phyloP scores from a whole-genome alignment of 2,797 vertebrate species.

The Heterohyrax brucei region DNA sequence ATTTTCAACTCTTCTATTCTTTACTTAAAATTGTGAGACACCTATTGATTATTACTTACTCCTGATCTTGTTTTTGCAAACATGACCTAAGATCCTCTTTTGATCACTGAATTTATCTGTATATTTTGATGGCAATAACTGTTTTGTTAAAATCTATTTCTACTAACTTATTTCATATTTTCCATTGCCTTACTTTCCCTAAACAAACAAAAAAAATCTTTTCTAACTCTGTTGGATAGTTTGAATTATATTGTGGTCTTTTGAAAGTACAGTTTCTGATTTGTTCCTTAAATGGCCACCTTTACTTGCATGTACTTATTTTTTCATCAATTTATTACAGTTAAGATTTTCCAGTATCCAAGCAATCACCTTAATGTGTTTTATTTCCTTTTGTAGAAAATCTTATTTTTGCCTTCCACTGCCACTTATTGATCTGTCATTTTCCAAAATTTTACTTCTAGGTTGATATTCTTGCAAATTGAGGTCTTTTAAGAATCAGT shows the following conservation, averaged over 20 bases:
- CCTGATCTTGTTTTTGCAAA: background rate
- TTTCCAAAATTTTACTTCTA: constrained; percentile 10
- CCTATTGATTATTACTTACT: background rate
- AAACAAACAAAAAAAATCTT: background rate
- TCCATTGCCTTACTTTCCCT: background rate
- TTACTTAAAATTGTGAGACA: background rate
- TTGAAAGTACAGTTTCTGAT: background rate
- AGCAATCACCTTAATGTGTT: background rate
- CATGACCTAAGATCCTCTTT: background rate
- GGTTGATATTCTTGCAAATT: background rate
- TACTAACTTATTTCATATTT: background rate
- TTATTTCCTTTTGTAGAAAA: background rate
- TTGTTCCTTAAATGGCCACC: background rate
- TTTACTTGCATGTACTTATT: background rate
- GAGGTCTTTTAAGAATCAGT: background rate
- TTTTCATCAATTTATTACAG: background rate
- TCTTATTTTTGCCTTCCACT: background rate
- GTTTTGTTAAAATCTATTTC: background rate
- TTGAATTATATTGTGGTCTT: background rate
- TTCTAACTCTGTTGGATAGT: background rate
- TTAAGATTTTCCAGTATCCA: background rate
- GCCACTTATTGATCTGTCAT: background rate
- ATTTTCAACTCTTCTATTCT: background rate
- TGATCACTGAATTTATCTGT: background rate
- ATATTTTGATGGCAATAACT: background rate